These are phyloP conservation scores for Pseudochirops cupreus DNA, from an alignment of 2,797 vertebrate genomes.

Conservation along the genomic window DNA sequence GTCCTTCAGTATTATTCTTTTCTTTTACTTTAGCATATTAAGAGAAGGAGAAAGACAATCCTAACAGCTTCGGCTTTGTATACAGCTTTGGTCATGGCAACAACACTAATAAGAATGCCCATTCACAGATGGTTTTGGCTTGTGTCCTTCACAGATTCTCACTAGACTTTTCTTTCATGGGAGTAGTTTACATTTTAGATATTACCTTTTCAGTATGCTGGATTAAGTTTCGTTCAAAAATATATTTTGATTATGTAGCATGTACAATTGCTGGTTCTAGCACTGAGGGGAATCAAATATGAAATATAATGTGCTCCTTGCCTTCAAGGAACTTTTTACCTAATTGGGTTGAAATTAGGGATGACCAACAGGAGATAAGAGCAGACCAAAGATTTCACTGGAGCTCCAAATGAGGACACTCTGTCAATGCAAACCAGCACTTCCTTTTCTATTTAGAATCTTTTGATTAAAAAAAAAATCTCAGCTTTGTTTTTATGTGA, in stretches of 20 bases:
- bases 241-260: too few relatives aligned
- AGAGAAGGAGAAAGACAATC: conserved; percentile 7
- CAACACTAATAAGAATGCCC: neutral
- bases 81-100: neutral
- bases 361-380: neutral
- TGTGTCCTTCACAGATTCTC: neutral
- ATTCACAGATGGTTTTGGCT: neutral
- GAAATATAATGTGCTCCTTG: neutral
- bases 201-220: neutral
- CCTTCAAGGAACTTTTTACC: neutral
- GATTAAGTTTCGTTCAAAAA: neutral
- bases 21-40: neutral
- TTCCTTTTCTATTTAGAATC: neutral
- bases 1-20: neutral
- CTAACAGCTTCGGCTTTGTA: conserved; percentile 29
- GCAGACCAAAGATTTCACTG: neutral
- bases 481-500: neutral
- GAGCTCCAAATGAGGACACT: neutral
- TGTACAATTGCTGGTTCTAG: neutral
- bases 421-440: neutral
- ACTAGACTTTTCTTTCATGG: neutral
- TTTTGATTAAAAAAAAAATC: neutral
- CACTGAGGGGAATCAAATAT: neutral
- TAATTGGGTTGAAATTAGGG: neutral
- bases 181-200: neutral